These are phyloP conservation scores for Pseudochaenichthys georgianus DNA, from an alignment of 2,797 vertebrate genomes.

Conservation along the genomic window DNA sequence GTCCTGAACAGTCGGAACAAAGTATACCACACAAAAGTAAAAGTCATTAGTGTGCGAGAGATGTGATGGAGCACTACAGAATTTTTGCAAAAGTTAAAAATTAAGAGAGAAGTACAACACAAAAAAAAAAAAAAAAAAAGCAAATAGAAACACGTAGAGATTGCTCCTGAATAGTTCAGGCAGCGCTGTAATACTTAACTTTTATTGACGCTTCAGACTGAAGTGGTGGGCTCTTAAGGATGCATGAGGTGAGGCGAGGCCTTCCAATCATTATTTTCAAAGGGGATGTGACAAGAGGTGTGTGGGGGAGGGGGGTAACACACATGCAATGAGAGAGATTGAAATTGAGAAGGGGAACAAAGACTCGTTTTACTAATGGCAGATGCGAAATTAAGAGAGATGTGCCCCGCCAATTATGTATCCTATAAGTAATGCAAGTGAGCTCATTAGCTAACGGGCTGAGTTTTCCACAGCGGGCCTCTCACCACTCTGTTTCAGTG, in stretches of 20 bases:
- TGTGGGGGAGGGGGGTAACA: neutral
- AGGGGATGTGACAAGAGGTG: constrained; percentile 12
- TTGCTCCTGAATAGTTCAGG: constrained; percentile 16
- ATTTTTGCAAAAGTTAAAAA: neutral
- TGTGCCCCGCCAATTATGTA: constrained; percentile 37
- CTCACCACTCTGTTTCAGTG: constrained; percentile 34
- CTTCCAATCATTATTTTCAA: constrained; percentile 32
- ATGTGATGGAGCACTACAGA: neutral
- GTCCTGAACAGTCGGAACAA: constrained; percentile 6
- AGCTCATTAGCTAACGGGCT: constrained; percentile 59
- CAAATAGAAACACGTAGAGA: neutral
- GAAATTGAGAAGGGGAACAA: constrained; percentile 42
- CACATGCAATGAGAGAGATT: constrained; percentile 1
- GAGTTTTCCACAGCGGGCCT: constrained; percentile 24
- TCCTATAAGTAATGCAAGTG: constrained; percentile 52
- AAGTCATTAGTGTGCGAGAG: neutral
- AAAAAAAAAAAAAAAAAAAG: constrained; percentile 16
- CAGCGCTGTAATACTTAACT: neutral
- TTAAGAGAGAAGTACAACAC: neutral
- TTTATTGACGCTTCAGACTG: constrained; percentile 38
- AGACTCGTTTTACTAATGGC: constrained; percentile 49
- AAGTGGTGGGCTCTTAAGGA: constrained; percentile 30
- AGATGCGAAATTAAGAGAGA: constrained; percentile 56
- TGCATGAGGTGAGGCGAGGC: constrained; percentile 9
- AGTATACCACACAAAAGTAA: constrained; percentile 1